These are phyloP conservation scores for Caenorhabditis latens DNA, from an alignment of 1,140 invertebrate genomes.

Conservation along the genomic window DNA sequence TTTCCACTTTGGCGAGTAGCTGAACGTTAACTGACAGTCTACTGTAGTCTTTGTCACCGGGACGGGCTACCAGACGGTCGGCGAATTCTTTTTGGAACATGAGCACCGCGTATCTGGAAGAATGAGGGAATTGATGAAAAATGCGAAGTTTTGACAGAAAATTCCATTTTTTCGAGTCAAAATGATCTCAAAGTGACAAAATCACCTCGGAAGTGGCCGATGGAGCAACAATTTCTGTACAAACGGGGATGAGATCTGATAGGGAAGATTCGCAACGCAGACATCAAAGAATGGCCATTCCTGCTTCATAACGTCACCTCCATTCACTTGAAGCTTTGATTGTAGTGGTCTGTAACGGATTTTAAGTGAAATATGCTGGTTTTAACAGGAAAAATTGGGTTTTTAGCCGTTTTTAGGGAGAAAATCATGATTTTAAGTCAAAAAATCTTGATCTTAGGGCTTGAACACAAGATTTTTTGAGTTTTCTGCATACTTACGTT, in stretches of 20 bases:
- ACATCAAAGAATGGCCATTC: constrained; percentile 97
- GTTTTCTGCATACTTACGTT: constrained; percentile 80
- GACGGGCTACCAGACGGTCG: constrained; percentile 93
- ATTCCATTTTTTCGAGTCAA: not conserved
- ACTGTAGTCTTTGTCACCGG: constrained; percentile 97
- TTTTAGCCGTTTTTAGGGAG: not conserved
- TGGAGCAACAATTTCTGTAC: constrained; percentile 97
- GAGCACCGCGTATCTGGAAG: constrained; percentile 91
- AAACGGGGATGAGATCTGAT: constrained; percentile 95
- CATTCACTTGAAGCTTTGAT: constrained; percentile 90
- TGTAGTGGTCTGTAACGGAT: constrained; percentile 82
- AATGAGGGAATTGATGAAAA: too few species aligned
- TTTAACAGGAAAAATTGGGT: not conserved
- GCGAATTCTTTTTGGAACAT: constrained; percentile 99
- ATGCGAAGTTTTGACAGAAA: not conserved
- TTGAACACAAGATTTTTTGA: not conserved
- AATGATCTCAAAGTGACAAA: not conserved
- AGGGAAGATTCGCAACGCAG: constrained; percentile 99
- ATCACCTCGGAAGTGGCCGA: constrained; percentile 81
- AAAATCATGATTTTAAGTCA: not conserved
- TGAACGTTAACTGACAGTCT: constrained; percentile 96
- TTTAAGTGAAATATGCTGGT: constrained; percentile 1
- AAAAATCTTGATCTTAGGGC: not conserved
- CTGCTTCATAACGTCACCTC: constrained; percentile 94
- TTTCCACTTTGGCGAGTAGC: constrained; percentile 91